Evolutionary conservation across 2,797 vertebrate genomes (phyloP).

Genomic region (Urocyon cinereoargenteus): DNA sequence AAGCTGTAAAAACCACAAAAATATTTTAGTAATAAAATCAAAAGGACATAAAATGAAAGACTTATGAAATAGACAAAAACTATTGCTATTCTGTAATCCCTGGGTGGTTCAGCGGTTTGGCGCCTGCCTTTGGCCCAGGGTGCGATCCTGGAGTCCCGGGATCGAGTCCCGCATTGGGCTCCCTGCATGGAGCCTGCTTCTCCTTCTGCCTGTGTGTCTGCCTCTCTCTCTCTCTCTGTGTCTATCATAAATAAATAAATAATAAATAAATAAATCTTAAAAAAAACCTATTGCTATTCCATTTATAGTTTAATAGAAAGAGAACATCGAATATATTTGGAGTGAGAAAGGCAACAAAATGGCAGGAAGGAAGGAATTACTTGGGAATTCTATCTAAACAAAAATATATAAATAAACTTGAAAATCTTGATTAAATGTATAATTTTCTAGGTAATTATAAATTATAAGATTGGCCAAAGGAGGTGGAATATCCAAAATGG

Average conservation of each 20-base stretch:
- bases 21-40: constrained; percentile 19
- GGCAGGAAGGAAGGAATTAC: background rate
- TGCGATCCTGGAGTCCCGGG: too few species aligned
- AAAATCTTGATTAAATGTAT: constrained; percentile 29
- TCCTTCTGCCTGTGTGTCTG: too few species aligned
- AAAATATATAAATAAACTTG: background rate
- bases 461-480: constrained; percentile 14
- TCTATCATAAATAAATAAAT: too few species aligned
- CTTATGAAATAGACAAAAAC: background rate
- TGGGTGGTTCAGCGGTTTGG: too few species aligned
- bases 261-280: too few species aligned
- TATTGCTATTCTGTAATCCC: background rate
- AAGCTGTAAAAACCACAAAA: background rate
- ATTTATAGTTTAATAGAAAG: background rate
- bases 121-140: too few species aligned
- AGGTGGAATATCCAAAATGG: background rate
- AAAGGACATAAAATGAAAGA: background rate
- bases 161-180: too few species aligned
- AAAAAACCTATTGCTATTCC: background rate
- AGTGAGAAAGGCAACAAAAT: constrained; percentile 18
- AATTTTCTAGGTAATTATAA: constrained; percentile 8
- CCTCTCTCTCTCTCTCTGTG: too few species aligned
- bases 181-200: too few species aligned
- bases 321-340: background rate
- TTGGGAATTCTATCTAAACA: background rate